These are phyloP conservation scores for Hydrolagus colliei DNA, from an alignment of 2,797 vertebrate genomes.

Conservation along the genomic window DNA sequence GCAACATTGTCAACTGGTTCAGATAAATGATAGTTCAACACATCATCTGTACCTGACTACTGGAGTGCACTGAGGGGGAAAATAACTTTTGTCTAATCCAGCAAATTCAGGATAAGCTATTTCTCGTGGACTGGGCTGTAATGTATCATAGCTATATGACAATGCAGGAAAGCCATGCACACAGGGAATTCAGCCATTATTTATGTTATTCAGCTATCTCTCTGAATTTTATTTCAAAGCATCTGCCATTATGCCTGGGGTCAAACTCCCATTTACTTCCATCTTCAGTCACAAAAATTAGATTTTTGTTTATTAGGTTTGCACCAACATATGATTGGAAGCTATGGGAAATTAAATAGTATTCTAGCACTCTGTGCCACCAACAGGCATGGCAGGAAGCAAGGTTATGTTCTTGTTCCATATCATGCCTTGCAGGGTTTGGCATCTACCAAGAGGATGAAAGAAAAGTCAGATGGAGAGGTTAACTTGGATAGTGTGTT, in stretches of 20 bases:
- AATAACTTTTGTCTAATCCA: constrained; percentile 17
- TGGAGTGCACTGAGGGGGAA: constrained; percentile 8
- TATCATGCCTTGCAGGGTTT: no score
- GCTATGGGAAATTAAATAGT: no score
- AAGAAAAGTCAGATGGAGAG: no score
- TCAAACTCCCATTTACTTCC: neutral
- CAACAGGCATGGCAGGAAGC: no score
- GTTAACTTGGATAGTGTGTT: no score
- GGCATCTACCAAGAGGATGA: no score
- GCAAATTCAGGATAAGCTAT: constrained; percentile 10
- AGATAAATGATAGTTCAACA: neutral
- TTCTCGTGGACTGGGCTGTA: neutral
- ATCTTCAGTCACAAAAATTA: neutral
- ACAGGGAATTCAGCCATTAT: neutral
- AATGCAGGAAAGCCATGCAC: neutral
- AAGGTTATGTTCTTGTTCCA: no score
- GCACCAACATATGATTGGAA: no score
- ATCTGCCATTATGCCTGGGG: neutral
- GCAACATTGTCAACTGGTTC: neutral
- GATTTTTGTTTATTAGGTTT: no score
- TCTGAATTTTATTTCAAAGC: neutral
- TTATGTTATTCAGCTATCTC: neutral
- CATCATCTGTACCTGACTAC: neutral
- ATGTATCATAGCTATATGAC: neutral
- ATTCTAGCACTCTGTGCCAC: no score